These are phyloP conservation scores for Campoplex nolae DNA, from an alignment of 2,888 invertebrate species.

Conservation along the genomic window DNA sequence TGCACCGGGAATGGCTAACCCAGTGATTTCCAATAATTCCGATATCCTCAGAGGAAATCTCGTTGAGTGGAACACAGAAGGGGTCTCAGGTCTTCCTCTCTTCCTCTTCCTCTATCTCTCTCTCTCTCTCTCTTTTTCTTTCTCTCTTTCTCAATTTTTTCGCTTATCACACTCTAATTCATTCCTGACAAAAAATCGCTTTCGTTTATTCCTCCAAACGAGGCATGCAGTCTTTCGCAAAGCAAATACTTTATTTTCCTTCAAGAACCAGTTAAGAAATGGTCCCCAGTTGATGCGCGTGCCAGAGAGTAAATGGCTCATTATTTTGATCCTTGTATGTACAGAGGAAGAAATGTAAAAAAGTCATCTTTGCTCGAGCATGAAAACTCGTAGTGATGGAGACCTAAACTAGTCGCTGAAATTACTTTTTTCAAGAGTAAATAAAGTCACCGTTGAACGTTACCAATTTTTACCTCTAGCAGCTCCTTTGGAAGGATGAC, in stretches of 20 bases:
- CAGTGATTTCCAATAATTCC: constrained; percentile 76
- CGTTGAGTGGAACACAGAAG: constrained; percentile 67
- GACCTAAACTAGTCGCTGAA: background rate
- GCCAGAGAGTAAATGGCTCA: background rate
- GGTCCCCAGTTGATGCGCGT: background rate
- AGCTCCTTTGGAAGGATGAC: too few species aligned
- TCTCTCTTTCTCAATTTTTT: background rate
- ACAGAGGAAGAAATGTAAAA: background rate
- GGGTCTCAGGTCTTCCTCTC: constrained; percentile 24
- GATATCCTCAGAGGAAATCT: constrained; percentile 74
- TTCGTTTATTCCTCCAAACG: constrained; percentile 8
- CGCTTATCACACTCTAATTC: background rate
- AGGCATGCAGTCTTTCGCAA: background rate
- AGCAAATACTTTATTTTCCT: constrained; percentile 1
- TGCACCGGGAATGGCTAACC: constrained; percentile 54
- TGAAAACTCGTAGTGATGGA: background rate
- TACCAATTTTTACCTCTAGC: background rate
- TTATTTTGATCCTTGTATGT: background rate
- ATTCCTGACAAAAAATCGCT: background rate
- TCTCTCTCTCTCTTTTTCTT: background rate
- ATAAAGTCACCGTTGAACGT: background rate
- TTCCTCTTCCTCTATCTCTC: background rate
- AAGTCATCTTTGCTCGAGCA: background rate
- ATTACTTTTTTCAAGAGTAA: background rate
- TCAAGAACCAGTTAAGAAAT: background rate